Evolutionary conservation across 2,888 invertebrate genomes (phyloP).

Genomic region (Asteroscopus sphinx): DNA sequence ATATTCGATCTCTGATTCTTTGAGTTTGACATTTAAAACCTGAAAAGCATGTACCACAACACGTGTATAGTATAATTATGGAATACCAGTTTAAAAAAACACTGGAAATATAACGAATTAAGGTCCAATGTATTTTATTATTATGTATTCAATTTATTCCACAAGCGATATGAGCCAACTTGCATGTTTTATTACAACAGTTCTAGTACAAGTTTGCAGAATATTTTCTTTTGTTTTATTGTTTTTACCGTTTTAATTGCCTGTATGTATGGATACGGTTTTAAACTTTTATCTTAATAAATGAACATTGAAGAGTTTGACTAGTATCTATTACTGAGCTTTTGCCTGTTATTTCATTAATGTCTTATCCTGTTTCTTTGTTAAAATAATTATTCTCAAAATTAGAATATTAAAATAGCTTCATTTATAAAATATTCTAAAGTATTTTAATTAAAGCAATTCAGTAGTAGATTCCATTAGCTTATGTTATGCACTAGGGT

Average conservation of each 20-base stretch:
- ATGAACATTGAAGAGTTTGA: neutral
- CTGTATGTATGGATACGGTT: neutral
- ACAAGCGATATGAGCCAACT: neutral
- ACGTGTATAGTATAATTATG: neutral
- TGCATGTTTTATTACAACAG: neutral
- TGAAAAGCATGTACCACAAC: neutral
- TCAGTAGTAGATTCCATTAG: conserved; percentile 8
- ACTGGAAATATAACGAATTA: neutral
- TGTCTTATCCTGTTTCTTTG: neutral
- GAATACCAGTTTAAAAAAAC: neutral
- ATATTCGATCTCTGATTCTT: neutral
- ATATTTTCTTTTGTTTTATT: conserved; percentile 12
- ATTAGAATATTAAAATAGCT: neutral
- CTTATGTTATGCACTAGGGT: conserved; percentile 33
- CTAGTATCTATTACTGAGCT: neutral
- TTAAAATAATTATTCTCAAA: neutral
- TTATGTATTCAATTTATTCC: neutral
- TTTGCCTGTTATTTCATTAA: conserved; percentile 2
- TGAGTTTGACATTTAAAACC: conserved; percentile 12
- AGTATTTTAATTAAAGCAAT: conserved; percentile 19
- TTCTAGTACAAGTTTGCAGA: neutral
- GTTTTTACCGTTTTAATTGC: conserved; percentile 15
- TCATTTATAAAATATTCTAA: neutral
- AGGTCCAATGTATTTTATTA: neutral
- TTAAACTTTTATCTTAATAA: neutral